Evolutionary conservation across 2,888 invertebrate genomes (phyloP).

Genomic region (Molanna angustata): DNA sequence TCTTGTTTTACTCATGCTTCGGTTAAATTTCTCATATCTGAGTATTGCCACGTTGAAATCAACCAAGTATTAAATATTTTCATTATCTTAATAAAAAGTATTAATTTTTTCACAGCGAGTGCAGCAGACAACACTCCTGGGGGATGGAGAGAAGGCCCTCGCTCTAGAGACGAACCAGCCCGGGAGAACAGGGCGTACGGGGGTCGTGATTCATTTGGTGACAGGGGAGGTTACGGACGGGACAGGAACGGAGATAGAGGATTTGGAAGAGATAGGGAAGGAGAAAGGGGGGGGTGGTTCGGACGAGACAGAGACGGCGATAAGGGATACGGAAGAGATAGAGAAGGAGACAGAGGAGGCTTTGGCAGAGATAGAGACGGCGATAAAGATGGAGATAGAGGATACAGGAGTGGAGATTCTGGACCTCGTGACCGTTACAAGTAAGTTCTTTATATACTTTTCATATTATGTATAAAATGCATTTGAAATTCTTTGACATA

Average conservation of each 20-base stretch:
- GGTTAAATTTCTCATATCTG: constrained; percentile 29
- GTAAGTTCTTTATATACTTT: not conserved
- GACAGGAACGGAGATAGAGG: constrained; percentile 34
- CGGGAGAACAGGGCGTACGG: constrained; percentile 45
- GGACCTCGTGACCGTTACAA: constrained; percentile 32
- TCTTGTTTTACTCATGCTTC: not conserved
- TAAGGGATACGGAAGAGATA: constrained; percentile 33
- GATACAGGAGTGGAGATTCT: constrained; percentile 32
- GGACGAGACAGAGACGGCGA: constrained; percentile 36
- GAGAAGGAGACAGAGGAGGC: constrained; percentile 35
- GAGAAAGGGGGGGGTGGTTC: constrained; percentile 35
- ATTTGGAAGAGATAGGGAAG: constrained; percentile 38
- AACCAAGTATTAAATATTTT: too few relatives aligned
- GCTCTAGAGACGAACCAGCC: constrained; percentile 42
- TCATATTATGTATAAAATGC: too few relatives aligned
- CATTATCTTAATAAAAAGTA: too few relatives aligned
- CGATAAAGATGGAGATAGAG: constrained; percentile 35
- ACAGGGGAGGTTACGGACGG: constrained; percentile 36
- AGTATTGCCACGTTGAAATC: too few relatives aligned
- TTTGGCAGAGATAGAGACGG: constrained; percentile 37
- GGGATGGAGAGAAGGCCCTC: constrained; percentile 52
- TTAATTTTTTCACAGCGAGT: constrained; percentile 46
- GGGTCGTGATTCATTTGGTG: constrained; percentile 45
- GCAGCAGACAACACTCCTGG: constrained; percentile 47
- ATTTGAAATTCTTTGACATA: too few relatives aligned